Percentiles rank a stretch among this genome's conserved stretches.
phyloP scores from a whole-genome alignment of 2,888 invertebrate genomes.

The Cerastis rubricosa region DNA sequence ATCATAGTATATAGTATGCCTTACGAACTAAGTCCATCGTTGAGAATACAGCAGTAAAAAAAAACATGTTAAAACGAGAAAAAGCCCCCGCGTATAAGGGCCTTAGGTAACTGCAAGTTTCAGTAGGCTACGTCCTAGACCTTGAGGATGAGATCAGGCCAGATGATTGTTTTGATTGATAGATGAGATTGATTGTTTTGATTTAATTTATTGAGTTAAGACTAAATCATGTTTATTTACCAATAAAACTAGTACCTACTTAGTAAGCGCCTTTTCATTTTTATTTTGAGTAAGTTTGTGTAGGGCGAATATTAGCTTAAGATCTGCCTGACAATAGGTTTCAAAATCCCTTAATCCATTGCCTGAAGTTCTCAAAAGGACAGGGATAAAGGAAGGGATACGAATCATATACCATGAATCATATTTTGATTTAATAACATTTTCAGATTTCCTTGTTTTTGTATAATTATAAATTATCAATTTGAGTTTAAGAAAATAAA shows the following conservation, averaged over 20 bases:
- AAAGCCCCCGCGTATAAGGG: neutral
- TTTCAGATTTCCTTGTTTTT: neutral
- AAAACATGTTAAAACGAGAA: neutral
- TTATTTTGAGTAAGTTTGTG: no score
- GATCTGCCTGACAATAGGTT: no score
- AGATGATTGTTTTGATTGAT: no score
- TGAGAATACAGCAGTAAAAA: neutral
- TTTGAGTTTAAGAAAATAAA: slow-evolving; percentile 5
- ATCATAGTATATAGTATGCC: neutral
- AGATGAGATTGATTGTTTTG: neutral
- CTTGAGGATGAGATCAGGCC: neutral
- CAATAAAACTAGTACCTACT: neutral
- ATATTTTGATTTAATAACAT: no score
- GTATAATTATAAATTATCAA: neutral
- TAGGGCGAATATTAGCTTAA: neutral
- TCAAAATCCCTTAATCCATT: no score
- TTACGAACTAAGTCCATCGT: neutral
- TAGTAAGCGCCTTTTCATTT: no score
- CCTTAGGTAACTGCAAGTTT: neutral
- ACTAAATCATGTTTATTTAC: neutral
- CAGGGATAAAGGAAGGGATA: no score
- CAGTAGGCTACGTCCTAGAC: neutral
- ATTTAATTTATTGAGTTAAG: neutral
- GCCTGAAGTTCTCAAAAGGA: no score
- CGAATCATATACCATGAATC: no score